Percentiles rank a stretch among this genome's conserved stretches.
Conservation (phyloP, 1,140 invertebrate genomes). For the Pogonomyrmex californicus region DNA sequence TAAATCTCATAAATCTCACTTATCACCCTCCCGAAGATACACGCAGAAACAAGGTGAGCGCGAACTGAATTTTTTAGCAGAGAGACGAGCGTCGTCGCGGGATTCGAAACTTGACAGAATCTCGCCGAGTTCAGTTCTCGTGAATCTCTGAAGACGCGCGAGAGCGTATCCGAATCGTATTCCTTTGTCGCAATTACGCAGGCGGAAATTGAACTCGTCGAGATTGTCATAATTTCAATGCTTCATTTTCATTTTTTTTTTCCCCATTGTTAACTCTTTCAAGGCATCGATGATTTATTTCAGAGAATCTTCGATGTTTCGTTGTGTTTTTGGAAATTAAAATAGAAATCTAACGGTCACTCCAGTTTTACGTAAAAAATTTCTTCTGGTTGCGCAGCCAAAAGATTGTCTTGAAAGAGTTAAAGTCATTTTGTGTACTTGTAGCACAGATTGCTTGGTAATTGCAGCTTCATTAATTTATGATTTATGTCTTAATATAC, state of each 20-base stretch:
- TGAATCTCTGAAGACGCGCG: too few relatives aligned
- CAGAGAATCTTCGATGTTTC: neutral
- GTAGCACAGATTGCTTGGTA: neutral
- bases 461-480: conserved; percentile 29
- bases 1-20: conserved; percentile 54
- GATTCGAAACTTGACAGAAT: conserved; percentile 16
- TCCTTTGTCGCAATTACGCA: neutral
- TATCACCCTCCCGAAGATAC: conserved; percentile 3
- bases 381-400: neutral
- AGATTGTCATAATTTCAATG: conserved; percentile 22
- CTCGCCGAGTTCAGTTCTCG: conserved; percentile 20
- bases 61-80: too few relatives aligned
- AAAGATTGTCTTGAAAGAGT: conserved; percentile 31
- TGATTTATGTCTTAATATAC: conserved; percentile 7
- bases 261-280: neutral
- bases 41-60: conserved; percentile 42
- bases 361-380: neutral
- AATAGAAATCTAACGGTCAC: neutral
- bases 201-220: conserved; percentile 17
- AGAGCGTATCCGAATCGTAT: neutral
- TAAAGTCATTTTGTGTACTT: conserved; percentile 27
- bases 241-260: neutral
- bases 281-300: neutral
- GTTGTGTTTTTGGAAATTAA: neutral
- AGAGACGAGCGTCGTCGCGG: neutral